Percentiles rank a stretch among this genome's conserved stretches.
Evolutionary conservation across 2,113 vertebrate species (phyloP).

Genomic region (Abramis brama): DNA sequence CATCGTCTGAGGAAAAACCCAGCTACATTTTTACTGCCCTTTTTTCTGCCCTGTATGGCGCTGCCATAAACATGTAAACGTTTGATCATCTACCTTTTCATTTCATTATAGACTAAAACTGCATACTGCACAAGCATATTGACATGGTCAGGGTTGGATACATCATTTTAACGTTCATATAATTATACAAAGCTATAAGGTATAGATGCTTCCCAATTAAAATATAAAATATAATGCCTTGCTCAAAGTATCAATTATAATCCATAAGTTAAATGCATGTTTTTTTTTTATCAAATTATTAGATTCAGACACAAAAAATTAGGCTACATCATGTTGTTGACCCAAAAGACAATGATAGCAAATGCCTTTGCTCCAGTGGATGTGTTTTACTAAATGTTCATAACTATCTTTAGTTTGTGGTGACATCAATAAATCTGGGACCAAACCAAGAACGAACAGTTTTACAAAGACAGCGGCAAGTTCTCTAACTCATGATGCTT

Average conservation of each 20-base stretch:
- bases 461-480: background rate
- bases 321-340: too few relatives aligned
- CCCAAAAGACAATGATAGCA: background rate
- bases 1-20: conserved; percentile 49
- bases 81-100: conserved; percentile 36
- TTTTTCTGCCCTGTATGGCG: conserved; percentile 18
- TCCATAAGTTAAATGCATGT: background rate
- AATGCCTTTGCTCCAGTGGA: background rate
- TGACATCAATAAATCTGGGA: background rate
- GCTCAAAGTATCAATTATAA: background rate
- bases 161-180: background rate
- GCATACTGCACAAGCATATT: background rate
- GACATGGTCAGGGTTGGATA: too few relatives aligned
- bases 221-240: background rate
- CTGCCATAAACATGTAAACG: conserved; percentile 25
- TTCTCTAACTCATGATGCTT: conserved; percentile 4
- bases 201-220: background rate
- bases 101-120: conserved; percentile 30
- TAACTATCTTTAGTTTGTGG: background rate
- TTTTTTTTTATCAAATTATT: background rate
- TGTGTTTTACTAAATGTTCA: background rate
- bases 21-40: conserved; percentile 19
- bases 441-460: background rate
- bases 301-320: too few relatives aligned
- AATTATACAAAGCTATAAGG: background rate